These are phyloP conservation scores for Gonioctena quinquepunctata DNA, from an alignment of 1,140 invertebrate species.

Conservation along the genomic window DNA sequence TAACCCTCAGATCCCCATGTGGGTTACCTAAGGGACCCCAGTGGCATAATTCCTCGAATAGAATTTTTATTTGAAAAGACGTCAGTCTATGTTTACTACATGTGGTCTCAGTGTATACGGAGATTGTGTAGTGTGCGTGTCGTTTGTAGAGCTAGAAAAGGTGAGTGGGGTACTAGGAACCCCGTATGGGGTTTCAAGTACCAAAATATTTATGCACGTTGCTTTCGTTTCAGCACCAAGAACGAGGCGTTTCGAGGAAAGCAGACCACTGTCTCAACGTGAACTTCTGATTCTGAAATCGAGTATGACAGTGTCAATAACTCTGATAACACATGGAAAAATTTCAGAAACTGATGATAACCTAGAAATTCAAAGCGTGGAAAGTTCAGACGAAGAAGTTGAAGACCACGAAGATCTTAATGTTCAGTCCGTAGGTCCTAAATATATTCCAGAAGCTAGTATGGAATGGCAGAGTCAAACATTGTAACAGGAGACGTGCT, in stretches of 20 bases:
- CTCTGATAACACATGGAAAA: neutral
- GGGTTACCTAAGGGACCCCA: too few species aligned
- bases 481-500: neutral
- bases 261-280: neutral
- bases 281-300: neutral
- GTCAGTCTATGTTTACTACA: too few species aligned
- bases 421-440: slow-evolving; percentile 1
- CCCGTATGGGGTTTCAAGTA: neutral
- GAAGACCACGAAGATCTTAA: slow-evolving; percentile 16
- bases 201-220: neutral
- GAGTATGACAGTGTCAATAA: neutral
- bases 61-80: too few species aligned
- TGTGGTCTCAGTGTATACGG: too few species aligned
- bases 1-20: too few species aligned
- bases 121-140: too few species aligned
- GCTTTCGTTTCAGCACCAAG: neutral
- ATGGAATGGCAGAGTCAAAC: slow-evolving; percentile 15
- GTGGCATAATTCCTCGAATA: too few species aligned
- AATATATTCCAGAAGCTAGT: slow-evolving; percentile 13
- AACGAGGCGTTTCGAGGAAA: neutral
- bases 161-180: neutral
- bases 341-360: slow-evolving; percentile 23
- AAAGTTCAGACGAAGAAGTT: slow-evolving; percentile 18
- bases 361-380: slow-evolving; percentile 17
- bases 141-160: too few species aligned